Evolutionary conservation across 2,113 vertebrate genomes (phyloP).

Genomic region (Gadus chalcogrammus): DNA sequence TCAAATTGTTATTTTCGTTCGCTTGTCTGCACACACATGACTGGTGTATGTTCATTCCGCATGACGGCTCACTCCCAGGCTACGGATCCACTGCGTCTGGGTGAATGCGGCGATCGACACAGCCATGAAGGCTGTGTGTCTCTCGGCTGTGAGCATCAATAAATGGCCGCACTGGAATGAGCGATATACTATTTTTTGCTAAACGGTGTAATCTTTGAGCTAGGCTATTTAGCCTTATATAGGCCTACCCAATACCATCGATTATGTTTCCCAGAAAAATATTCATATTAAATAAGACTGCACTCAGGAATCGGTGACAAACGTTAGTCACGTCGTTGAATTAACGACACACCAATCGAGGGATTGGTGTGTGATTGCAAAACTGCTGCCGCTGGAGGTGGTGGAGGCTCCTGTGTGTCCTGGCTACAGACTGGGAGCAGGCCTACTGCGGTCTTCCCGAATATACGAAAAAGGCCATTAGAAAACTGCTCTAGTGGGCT

Average conservation of each 20-base stretch:
- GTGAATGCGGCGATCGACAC: slow-evolving; percentile 65
- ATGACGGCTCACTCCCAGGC: neutral
- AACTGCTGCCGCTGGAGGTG: too few relatives aligned
- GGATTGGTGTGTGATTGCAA: too few relatives aligned
- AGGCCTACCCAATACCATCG: neutral
- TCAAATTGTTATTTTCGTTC: slow-evolving; percentile 6
- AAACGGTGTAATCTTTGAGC: neutral
- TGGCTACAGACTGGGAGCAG: neutral
- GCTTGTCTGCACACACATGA: slow-evolving; percentile 6
- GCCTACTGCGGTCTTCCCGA: neutral
- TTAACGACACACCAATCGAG: too few relatives aligned
- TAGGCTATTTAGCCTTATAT: neutral
- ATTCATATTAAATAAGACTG: slow-evolving; percentile 24
- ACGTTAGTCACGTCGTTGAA: neutral
- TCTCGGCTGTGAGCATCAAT: slow-evolving; percentile 35
- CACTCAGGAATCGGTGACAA: neutral
- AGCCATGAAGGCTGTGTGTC: slow-evolving; percentile 49
- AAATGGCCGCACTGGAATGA: slow-evolving; percentile 56
- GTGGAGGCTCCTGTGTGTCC: neutral
- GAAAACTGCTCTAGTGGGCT: too few relatives aligned
- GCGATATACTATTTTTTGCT: slow-evolving; percentile 25
- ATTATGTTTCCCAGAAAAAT: slow-evolving; percentile 2
- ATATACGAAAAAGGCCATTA: neutral
- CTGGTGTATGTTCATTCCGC: neutral
- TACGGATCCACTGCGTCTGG: slow-evolving; percentile 29